Evolutionary conservation across 2,797 vertebrate species (phyloP).

Genomic region (Nannoperca australis): DNA sequence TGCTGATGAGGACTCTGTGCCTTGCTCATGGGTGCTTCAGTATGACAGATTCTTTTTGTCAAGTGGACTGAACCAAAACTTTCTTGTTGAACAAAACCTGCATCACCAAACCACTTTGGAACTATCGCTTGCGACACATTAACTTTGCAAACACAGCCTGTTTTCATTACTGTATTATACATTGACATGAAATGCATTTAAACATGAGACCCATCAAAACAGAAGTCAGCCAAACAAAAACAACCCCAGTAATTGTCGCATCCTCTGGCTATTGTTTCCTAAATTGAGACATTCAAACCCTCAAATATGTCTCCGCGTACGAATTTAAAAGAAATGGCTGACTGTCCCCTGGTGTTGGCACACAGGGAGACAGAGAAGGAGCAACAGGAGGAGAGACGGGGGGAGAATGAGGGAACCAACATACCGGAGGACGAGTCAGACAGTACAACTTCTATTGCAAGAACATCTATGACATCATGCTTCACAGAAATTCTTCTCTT

Average conservation of each 20-base stretch:
- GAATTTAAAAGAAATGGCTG: constrained; percentile 39
- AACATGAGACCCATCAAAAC: constrained; percentile 51
- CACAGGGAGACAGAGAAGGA: not conserved
- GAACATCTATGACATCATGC: constrained; percentile 77
- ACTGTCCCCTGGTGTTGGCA: constrained; percentile 37
- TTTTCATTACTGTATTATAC: constrained; percentile 22
- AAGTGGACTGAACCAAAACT: not conserved
- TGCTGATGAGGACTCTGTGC: not conserved
- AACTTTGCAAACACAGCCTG: constrained; percentile 19
- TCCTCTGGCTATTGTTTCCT: constrained; percentile 45
- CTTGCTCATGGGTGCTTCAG: constrained; percentile 12
- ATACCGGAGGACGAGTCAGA: constrained; percentile 23
- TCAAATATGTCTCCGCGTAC: constrained; percentile 45
- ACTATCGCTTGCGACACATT: not conserved
- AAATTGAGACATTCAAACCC: constrained; percentile 42
- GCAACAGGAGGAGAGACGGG: not conserved
- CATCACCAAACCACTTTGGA: not conserved
- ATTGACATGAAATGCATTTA: constrained; percentile 20
- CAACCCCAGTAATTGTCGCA: constrained; percentile 16
- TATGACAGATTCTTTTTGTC: not conserved
- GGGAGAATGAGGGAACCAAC: constrained; percentile 6
- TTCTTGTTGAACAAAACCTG: constrained; percentile 8
- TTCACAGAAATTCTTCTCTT: constrained; percentile 69
- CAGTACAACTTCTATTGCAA: constrained; percentile 46
- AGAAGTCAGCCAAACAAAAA: constrained; percentile 56